Conservation (phyloP, 2,888 invertebrate genomes). For the Hyppa rectilinea region DNA sequence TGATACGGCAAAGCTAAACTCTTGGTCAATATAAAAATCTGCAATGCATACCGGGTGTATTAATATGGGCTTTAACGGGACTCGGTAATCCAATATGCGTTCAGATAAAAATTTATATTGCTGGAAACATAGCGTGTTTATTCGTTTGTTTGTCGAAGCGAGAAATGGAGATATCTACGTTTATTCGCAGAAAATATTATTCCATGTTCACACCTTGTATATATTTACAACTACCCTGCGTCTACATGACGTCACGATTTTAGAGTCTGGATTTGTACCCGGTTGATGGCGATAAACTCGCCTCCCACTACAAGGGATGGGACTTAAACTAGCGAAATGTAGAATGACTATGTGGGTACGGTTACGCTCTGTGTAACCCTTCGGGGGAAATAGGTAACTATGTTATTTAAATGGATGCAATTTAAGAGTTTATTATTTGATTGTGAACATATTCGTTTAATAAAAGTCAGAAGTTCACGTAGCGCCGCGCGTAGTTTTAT, state of each 20-base stretch:
- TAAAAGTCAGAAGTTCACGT: slow-evolving; percentile 2
- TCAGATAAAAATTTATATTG: slow-evolving; percentile 30
- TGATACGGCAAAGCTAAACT: slow-evolving; percentile 10
- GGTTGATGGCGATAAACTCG: too few species aligned
- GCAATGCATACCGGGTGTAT: slow-evolving; percentile 29
- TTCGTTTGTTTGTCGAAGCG: slow-evolving; percentile 37
- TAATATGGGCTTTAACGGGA: slow-evolving; percentile 29
- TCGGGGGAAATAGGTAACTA: background rate
- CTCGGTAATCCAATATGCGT: slow-evolving; percentile 42
- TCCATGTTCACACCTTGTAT: background rate
- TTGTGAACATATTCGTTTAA: background rate
- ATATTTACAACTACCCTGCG: background rate
- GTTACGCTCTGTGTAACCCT: too few species aligned
- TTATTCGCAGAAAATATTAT: slow-evolving; percentile 3
- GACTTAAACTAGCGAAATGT: background rate
- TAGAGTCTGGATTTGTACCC: too few species aligned
- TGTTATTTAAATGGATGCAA: background rate
- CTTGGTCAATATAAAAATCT: slow-evolving; percentile 15
- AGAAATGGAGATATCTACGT: slow-evolving; percentile 1
- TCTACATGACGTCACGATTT: too few species aligned
- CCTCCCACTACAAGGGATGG: background rate
- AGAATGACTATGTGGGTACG: background rate
- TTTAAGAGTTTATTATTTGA: background rate
- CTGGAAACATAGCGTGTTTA: slow-evolving; percentile 26
- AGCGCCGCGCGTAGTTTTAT: background rate